These are phyloP conservation scores for Meteorus colon DNA, from an alignment of 2,888 invertebrate genomes.

Conservation along the genomic window DNA sequence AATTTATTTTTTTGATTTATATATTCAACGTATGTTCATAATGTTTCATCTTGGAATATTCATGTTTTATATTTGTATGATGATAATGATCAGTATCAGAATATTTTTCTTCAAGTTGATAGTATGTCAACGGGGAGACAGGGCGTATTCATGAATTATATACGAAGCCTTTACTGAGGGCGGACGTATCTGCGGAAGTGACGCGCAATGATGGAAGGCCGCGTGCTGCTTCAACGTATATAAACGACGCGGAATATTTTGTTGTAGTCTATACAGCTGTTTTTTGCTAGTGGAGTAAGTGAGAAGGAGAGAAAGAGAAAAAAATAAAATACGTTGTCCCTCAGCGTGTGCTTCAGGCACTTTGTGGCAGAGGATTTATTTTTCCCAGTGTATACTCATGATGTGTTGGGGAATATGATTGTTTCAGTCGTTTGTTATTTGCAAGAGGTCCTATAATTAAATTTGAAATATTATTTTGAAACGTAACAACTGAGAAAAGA, in stretches of 20 bases:
- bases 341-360: slow-evolving; percentile 8
- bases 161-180: slow-evolving; percentile 12
- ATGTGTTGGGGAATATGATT: slow-evolving; percentile 1
- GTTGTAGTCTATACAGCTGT: slow-evolving; percentile 21
- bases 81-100: neutral
- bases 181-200: slow-evolving; percentile 45
- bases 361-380: slow-evolving; percentile 4
- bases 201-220: slow-evolving; percentile 47
- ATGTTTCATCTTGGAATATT: neutral
- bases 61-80: neutral
- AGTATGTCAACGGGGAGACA: slow-evolving; percentile 17
- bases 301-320: neutral
- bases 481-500: neutral
- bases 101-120: neutral
- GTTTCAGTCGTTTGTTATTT: slow-evolving; percentile 6
- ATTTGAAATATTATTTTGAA: neutral
- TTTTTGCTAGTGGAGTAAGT: neutral
- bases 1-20: too few relatives aligned
- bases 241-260: slow-evolving; percentile 22
- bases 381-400: neutral
- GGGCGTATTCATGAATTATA: slow-evolving; percentile 41
- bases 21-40: neutral
- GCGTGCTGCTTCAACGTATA: slow-evolving; percentile 9
- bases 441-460: neutral
- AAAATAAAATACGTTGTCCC: neutral